Evolutionary conservation across 1,140 invertebrate genomes (phyloP), one percentile per base, ranked within the genome.

Genomic region (Limonius californicus): DNA sequence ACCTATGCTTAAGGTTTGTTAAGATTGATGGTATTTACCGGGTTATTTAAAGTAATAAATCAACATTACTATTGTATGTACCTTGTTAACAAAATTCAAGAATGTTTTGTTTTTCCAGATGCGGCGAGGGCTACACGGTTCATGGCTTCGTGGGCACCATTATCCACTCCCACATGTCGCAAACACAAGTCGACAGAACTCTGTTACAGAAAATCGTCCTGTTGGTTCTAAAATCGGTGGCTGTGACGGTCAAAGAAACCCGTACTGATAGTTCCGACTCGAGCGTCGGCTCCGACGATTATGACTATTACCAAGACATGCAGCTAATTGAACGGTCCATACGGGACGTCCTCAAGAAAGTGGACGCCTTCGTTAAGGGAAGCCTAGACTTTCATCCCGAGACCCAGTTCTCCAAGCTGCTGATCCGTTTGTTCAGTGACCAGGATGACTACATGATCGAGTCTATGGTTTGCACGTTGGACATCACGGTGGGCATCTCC

Each of bases 371-470:
- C 73, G 87, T 94, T 1, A 91, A 94, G 72, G 82, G 86, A 45
- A 80, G 89, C 30, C 79, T 93, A 65, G 89, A 91, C 56, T 94
- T 91, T 74, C 90, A 94, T 78, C 92, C 91, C 2, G 90, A 93
- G 74, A 90, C 89, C 66, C 87, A 89, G 19, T 84, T 94, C 55
- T 90, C 90, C 7, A 91, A 93, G 76, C 93, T 92, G 82, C 82
- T 94, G 55, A 89, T 95, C 43, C 89, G 91, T 72, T 78, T 95
- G 42, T 94, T 95, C 72, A 86, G 87, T 66, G 91, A 95, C 77
- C 92, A 95, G 76, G 92, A 95, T 74, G 92, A 95, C 74, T 91
- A 91, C 67, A 75, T 95, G 55, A 89, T 95, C 19, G 93, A 95
- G 79, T 88, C 89, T n/a, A 92, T 95, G 90, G 89, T 95, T 0